Base-by-base conservation (phyloP, 92 coral and sea anemone genomes). In the Palythoa caribaeorum region DNA sequence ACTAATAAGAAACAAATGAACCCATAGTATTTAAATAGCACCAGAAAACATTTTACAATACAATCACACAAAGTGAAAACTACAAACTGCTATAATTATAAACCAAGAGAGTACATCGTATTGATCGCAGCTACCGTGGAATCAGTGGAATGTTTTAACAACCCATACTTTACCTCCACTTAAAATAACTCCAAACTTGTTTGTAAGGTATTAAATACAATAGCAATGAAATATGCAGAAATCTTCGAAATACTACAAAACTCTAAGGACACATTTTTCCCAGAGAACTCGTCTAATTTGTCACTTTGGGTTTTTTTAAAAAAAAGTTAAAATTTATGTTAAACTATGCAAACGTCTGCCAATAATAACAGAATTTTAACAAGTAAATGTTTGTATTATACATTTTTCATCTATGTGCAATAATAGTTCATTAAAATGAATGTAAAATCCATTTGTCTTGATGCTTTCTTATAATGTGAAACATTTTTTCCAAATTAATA, bases 351-450 rank as follows among this genome's bases (percentile, higher is more conserved):
- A 28, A 28, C 28, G 28, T 44, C 5, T 3, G 5, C 5, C 7
- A 0, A 44, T 44, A 44, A 44, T 2, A 44, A 0, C 20, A 60
- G 73, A 63, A 39, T 60, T 80, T 80, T 39, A 80, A 80, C n/a
- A 54, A 80, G 85, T 48, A 63, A 62, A 63, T 66, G 39, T 80
- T 80, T 80, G 59, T 21, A 28, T n/a, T 60, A 20, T 4, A 1
- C 20, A 40, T 44, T 44, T 44, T 44, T 44, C n/a, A 77, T 70
- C 11, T 51, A 77, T 19, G 40, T 77, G 63, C 12, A 52, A 13
- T 50, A 20, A 1, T 52, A 52, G 17, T 50, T 12, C 6, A 52
- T 44, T 1, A 13, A 77, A 50, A 77, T 28, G 6, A 51, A 77
- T 51, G 17, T 7, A 51, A 7, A 11, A 77, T 11, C 15, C 16